Evolutionary conservation across 1,140 invertebrate species (phyloP).

Genomic region (Muscidifurax raptorellus): DNA sequence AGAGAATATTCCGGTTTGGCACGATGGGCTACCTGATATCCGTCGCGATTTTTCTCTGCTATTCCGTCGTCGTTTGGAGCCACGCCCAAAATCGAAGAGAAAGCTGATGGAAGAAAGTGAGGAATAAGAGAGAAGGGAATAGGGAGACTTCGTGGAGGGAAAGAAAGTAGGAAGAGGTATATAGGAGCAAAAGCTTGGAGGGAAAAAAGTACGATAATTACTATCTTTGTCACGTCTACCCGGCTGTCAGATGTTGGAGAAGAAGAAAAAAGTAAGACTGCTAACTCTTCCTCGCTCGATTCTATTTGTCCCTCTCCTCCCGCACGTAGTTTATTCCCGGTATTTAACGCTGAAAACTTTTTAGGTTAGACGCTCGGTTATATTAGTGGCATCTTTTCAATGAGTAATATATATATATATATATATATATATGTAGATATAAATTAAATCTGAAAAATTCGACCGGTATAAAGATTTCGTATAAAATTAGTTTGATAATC

Average conservation of each 20-base stretch:
- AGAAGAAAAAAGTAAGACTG: slow-evolving; percentile 1
- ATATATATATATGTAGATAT: no score
- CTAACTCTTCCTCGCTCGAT: slow-evolving; percentile 2
- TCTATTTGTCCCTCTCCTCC: neutral
- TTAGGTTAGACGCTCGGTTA: no score
- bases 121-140: neutral
- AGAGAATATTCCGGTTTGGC: no score
- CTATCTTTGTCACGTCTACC: slow-evolving; percentile 49
- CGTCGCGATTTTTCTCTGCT: neutral
- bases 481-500: slow-evolving; percentile 8
- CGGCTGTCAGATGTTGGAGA: slow-evolving; percentile 16
- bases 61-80: neutral
- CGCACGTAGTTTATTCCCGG: neutral
- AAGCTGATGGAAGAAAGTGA: neutral
- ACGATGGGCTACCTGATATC: slow-evolving; percentile 3
- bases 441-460: no score
- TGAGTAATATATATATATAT: no score
- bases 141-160: neutral
- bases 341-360: neutral
- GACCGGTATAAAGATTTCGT: neutral
- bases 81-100: slow-evolving; percentile 17
- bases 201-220: slow-evolving; percentile 41
- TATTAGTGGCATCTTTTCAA: no score
- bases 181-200: neutral
- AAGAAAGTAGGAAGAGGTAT: neutral